Evolutionary conservation across 2,797 vertebrate species (phyloP).

Genomic region (Steatocranus sp.): DNA sequence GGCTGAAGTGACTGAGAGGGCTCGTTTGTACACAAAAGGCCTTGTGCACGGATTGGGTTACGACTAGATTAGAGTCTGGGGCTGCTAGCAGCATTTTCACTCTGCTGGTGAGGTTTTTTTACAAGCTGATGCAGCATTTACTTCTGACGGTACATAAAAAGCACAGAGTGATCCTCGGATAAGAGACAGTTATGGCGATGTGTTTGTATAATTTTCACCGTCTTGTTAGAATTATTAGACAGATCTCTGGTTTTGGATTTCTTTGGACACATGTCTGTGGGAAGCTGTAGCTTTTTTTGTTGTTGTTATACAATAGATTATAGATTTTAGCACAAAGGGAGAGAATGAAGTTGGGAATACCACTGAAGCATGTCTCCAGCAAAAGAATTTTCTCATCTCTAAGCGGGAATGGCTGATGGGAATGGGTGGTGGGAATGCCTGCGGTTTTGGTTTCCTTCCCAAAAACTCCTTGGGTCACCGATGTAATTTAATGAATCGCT

Average conservation of each 20-base stretch:
- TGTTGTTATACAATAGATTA: neutral
- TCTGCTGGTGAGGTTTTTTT: slow-evolving; percentile 42
- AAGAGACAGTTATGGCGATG: slow-evolving; percentile 19
- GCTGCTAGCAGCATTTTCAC: slow-evolving; percentile 46
- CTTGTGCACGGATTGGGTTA: slow-evolving; percentile 52
- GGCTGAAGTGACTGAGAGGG: slow-evolving; percentile 61
- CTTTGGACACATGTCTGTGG: slow-evolving; percentile 15
- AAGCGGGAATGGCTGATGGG: slow-evolving; percentile 24
- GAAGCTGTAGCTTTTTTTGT: neutral
- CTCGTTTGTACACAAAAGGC: slow-evolving; percentile 58
- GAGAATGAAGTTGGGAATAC: slow-evolving; percentile 41
- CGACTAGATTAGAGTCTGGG: slow-evolving; percentile 48
- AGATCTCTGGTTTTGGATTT: slow-evolving; percentile 8
- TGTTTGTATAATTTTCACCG: neutral
- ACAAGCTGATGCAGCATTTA: neutral
- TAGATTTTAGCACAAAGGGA: slow-evolving; percentile 20
- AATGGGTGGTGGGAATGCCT: slow-evolving; percentile 53
- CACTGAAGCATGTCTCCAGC: slow-evolving; percentile 25
- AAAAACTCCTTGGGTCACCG: slow-evolving; percentile 54
- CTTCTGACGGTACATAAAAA: slow-evolving; percentile 40
- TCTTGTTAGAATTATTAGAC: slow-evolving; percentile 28
- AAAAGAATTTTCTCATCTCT: slow-evolving; percentile 44
- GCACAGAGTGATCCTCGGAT: slow-evolving; percentile 22
- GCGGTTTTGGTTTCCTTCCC: slow-evolving; percentile 56
- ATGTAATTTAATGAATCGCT: slow-evolving; percentile 63